A percentile compares a stretch with the other conserved stretches of the same genome.
These are phyloP conservation scores for Pteronura brasiliensis DNA, from an alignment of 2,113 vertebrate genomes.

Conservation along the genomic window DNA sequence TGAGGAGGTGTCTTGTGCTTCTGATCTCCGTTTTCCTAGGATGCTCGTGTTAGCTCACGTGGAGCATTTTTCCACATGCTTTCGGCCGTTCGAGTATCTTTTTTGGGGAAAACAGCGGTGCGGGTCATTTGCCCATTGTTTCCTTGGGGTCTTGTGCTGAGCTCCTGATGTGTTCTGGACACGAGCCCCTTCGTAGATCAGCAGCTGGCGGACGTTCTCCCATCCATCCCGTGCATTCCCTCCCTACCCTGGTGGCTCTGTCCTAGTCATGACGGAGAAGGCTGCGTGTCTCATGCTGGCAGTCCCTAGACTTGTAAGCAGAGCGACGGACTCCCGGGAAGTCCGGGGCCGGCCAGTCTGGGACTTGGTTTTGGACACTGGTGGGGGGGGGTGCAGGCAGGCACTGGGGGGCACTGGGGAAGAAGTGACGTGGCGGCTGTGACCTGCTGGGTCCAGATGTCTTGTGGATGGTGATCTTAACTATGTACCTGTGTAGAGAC, in stretches of 20 bases:
- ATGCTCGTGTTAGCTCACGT: fast-evolving
- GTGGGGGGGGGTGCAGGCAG: neutral
- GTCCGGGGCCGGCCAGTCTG: fast-evolving
- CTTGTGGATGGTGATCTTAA: neutral
- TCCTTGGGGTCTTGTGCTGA: too few relatives aligned
- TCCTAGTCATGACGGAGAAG: neutral
- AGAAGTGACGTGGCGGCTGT: fast-evolving
- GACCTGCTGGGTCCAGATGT: fast-evolving
- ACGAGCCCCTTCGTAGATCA: neutral
- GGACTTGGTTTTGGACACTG: neutral
- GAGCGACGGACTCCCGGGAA: neutral
- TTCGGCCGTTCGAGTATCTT: neutral
- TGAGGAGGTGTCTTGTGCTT: neutral
- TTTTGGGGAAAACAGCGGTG: neutral
- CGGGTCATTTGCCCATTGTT: neutral
- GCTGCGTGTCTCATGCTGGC: too few relatives aligned
- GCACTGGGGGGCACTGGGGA: neutral
- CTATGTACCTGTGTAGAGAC: fast-evolving
- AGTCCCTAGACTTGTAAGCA: too few relatives aligned
- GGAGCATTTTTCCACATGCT: neutral
- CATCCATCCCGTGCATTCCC: neutral
- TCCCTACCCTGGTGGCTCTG: neutral
- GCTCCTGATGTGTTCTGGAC: neutral
- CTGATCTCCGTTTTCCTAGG: neutral
- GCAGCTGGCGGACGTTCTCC: too few relatives aligned